Conservation (phyloP, 2,888 invertebrate species). For the Acrobasis consociella region DNA sequence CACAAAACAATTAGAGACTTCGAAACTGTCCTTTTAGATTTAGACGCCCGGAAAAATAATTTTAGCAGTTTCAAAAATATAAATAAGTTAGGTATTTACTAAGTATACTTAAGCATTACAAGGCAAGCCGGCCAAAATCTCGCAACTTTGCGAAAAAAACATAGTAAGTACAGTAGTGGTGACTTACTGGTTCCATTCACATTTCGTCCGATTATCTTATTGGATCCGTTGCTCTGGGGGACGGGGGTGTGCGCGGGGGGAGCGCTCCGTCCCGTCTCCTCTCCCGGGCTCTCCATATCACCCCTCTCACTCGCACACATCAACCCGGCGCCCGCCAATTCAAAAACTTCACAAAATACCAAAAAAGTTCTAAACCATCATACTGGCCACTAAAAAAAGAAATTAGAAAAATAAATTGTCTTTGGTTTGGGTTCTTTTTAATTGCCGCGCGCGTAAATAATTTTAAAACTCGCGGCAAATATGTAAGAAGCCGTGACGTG, state of each 20-base stretch:
- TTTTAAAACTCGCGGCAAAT: slow-evolving; percentile 39
- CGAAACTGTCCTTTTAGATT: too few relatives aligned
- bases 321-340: slow-evolving; percentile 69
- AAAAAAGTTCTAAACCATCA: slow-evolving; percentile 34
- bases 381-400: slow-evolving; percentile 35
- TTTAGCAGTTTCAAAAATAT: too few relatives aligned
- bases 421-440: slow-evolving; percentile 19
- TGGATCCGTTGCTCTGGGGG: slow-evolving; percentile 79
- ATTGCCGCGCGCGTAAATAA: slow-evolving; percentile 17
- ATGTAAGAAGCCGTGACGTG: slow-evolving; percentile 59
- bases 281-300: slow-evolving; percentile 76
- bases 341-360: slow-evolving; percentile 64
- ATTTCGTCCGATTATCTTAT: slow-evolving; percentile 85
- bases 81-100: too few relatives aligned
- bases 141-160: too few relatives aligned
- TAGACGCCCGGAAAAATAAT: too few relatives aligned
- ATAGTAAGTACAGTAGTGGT: slow-evolving; percentile 31
- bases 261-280: slow-evolving; percentile 73
- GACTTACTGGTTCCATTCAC: slow-evolving; percentile 86
- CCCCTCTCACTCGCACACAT: slow-evolving; percentile 78
- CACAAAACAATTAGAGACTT: too few relatives aligned
- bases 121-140: too few relatives aligned
- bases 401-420: slow-evolving; percentile 35
- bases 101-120: too few relatives aligned
- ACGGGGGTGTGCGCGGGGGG: slow-evolving; percentile 71